Evolutionary conservation across 2,888 invertebrate species (phyloP), one percentile per base, ranked within the genome.

Genomic region (Atethmia centrago): DNA sequence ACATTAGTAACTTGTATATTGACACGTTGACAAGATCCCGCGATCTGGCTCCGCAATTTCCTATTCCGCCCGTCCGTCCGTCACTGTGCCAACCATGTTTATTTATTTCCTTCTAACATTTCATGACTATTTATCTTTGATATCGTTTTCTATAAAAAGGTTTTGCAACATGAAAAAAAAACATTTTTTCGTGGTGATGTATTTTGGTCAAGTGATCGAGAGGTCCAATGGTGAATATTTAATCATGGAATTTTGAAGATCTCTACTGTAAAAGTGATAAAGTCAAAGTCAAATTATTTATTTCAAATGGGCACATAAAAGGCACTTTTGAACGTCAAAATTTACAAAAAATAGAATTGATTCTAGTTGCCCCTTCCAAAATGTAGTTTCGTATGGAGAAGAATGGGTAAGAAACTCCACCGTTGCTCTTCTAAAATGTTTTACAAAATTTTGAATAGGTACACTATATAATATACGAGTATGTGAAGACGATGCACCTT

Each of bases 31-130:
- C 91, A 89, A 87, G 87, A 87, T 86, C 79, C 77, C 69, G 85
- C 84, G 85, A 85, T 82, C 84, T 85, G 87, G 85, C 84, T 79
- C 88, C 90, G 90, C 93, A 94, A 94, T 94, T 94, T 94, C 94
- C 94, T 92, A 88, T 88, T 88, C 90, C 90, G 93, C 91, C 92
- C 88, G 90, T 91, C 88, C 87, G 88, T 91, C 90, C 89, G 85
- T 87, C 88, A 87, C 77, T 61, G 47, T 58, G 40, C 63, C 62
- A 28, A 62, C 71, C 80, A 83, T 88, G 86, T 88, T 88, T 90
- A 89, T 91, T 91, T 90, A 91, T 90, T 90, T 89, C 90, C 84
- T 88, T 83, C 88, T 85, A 83, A 85, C 85, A 82, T 87, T 88
- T 86, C 83, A 82, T 78, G 69, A 80, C 77, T 84, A 85, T 87